Evolutionary conservation across 2,888 invertebrate species (phyloP).

Genomic region (Ceramica pisi): DNA sequence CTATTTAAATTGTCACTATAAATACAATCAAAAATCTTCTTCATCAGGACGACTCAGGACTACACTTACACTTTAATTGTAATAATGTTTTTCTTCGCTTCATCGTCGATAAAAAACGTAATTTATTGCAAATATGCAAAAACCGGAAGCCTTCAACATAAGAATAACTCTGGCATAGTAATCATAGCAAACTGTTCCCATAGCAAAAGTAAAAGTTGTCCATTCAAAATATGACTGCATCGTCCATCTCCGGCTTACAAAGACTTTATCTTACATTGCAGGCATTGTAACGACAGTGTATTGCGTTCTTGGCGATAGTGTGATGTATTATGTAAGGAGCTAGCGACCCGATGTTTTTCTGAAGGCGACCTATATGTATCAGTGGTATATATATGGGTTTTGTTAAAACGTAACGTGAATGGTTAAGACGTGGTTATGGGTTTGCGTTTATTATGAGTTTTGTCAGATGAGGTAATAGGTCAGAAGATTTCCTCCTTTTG

Average conservation of each 20-base stretch:
- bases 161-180: constrained; percentile 51
- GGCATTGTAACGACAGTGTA: constrained; percentile 45
- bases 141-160: constrained; percentile 21
- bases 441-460: constrained; percentile 12
- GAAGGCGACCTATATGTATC: constrained; percentile 34
- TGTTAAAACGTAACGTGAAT: constrained; percentile 22
- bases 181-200: constrained; percentile 56
- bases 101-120: not conserved
- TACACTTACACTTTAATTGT: not conserved
- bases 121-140: constrained; percentile 14
- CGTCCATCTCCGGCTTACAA: constrained; percentile 45
- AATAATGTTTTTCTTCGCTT: not conserved
- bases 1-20: too few species aligned
- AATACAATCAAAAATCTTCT: not conserved
- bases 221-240: constrained; percentile 28
- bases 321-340: constrained; percentile 51
- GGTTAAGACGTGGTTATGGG: constrained; percentile 8
- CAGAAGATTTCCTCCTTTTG: constrained; percentile 1
- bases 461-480: constrained; percentile 4
- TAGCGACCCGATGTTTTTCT: constrained; percentile 49
- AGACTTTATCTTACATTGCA: constrained; percentile 30
- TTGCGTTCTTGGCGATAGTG: constrained; percentile 25
- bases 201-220: constrained; percentile 60
- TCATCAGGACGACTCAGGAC: not conserved
- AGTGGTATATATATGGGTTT: constrained; percentile 17